These are phyloP conservation scores for Cercocebus atys DNA, from an alignment of 2,113 vertebrate species.

Conservation along the genomic window DNA sequence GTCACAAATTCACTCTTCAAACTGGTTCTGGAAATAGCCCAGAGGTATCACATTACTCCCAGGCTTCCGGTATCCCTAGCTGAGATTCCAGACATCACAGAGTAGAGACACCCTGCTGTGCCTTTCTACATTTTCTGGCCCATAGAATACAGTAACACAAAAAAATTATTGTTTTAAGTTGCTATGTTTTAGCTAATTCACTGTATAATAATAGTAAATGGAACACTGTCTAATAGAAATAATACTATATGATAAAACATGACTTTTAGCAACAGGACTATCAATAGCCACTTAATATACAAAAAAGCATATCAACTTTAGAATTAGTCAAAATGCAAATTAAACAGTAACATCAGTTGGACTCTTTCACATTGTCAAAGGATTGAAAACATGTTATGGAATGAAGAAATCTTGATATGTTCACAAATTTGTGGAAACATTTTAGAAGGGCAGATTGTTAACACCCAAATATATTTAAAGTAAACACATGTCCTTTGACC, in stretches of 20 bases:
- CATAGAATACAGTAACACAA: background rate
- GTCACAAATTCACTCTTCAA: background rate
- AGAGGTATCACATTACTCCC: background rate
- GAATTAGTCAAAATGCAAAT: background rate
- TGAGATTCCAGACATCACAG: too few species aligned
- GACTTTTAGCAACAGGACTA: background rate
- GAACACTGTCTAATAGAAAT: background rate
- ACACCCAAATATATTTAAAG: background rate
- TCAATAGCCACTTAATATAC: background rate
- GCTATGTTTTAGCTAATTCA: background rate
- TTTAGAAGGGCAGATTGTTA: background rate
- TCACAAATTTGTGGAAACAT: background rate
- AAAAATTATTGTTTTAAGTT: background rate
- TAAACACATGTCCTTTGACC: background rate
- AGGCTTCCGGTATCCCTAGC: background rate
- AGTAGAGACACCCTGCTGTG: background rate
- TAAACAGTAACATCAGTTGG: background rate
- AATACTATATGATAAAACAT: background rate
- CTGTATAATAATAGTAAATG: background rate
- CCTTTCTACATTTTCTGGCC: background rate
- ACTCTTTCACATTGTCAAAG: background rate
- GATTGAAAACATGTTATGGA: background rate
- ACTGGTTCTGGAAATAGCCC: background rate
- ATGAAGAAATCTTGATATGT: background rate
- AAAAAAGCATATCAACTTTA: background rate